Percentiles rank a stretch among this genome's conserved stretches.
Evolutionary conservation across 2,113 vertebrate species (phyloP).

Genomic region (Gulo gulo): DNA sequence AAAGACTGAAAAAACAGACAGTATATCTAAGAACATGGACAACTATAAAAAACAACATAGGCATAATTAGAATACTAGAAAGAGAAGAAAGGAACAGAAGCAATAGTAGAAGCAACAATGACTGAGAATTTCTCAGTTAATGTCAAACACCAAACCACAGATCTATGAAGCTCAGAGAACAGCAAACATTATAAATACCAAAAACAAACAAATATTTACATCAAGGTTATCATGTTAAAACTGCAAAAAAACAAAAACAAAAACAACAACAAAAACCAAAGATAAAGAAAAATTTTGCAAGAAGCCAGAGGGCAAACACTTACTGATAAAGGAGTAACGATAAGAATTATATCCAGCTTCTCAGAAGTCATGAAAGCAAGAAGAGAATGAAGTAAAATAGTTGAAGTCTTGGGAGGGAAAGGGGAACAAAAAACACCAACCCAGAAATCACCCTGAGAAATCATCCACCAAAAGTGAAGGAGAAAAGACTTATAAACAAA

Average conservation of each 20-base stretch:
- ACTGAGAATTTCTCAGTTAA: neutral
- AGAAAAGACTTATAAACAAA: neutral
- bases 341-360: neutral
- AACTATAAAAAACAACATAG: neutral
- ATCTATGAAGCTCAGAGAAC: neutral
- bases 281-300: neutral
- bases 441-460: neutral
- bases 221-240: neutral
- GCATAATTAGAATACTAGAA: neutral
- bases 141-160: neutral
- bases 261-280: neutral
- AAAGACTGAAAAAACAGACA: neutral
- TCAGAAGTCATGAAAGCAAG: neutral
- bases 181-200: neutral
- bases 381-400: neutral
- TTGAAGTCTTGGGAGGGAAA: neutral
- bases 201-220: neutral
- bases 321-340: neutral
- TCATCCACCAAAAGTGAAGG: neutral
- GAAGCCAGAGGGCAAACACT: neutral
- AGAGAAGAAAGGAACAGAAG: neutral
- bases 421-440: neutral
- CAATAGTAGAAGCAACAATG: neutral
- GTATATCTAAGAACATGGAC: neutral
- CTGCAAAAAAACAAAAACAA: neutral